phyloP scores from a whole-genome alignment of 2,113 vertebrate genomes.

The Colinus virginianus region DNA sequence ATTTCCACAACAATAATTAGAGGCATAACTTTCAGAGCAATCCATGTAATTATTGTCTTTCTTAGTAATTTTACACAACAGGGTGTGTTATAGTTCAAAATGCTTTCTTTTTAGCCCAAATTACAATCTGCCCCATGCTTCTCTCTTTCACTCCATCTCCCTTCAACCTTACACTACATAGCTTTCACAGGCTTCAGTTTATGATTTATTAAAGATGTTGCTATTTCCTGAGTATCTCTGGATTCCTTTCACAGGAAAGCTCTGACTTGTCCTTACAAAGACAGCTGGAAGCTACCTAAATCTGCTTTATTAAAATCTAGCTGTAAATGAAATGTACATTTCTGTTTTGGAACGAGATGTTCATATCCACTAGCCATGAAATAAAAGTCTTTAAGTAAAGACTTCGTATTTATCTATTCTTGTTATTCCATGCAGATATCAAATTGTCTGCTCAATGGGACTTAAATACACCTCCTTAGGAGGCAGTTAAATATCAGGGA shows the following conservation, averaged over 20 bases:
- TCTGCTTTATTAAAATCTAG: background rate
- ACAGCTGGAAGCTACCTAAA: conserved; percentile 40
- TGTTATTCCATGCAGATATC: background rate
- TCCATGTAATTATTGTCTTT: background rate
- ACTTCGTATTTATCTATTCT: background rate
- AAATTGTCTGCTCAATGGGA: background rate
- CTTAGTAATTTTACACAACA: background rate
- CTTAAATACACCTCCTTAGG: background rate
- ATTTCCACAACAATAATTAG: too few relatives aligned
- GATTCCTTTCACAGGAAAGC: conserved; percentile 31
- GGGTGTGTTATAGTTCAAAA: background rate
- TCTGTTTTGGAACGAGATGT: background rate
- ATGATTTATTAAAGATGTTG: conserved; percentile 52
- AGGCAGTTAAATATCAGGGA: background rate
- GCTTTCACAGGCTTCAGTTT: conserved; percentile 26
- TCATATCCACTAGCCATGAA: background rate
- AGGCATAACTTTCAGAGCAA: too few relatives aligned
- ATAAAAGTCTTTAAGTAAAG: background rate
- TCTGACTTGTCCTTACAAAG: conserved; percentile 48
- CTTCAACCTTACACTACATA: background rate
- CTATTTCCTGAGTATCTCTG: conserved; percentile 47
- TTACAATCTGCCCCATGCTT: background rate
- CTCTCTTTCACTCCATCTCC: background rate
- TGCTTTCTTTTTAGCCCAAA: background rate
- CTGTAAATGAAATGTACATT: conserved; percentile 7